These are phyloP conservation scores for Mimumesa dahlbomi DNA, from an alignment of 2,888 invertebrate genomes.

Conservation along the genomic window DNA sequence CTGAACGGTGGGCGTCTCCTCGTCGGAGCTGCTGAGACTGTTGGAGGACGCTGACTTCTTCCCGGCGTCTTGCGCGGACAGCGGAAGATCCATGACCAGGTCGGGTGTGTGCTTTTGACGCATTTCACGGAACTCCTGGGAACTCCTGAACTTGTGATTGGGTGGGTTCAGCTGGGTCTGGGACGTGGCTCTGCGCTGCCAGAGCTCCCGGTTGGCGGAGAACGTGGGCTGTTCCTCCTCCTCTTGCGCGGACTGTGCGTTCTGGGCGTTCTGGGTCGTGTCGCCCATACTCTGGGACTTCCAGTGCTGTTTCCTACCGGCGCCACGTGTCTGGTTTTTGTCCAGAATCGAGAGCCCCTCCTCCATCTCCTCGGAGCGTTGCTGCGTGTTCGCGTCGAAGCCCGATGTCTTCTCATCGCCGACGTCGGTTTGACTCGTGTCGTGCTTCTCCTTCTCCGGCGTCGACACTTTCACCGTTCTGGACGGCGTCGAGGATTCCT, in stretches of 20 bases:
- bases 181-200: constrained; percentile 84
- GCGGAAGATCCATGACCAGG: constrained; percentile 91
- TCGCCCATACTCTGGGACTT: constrained; percentile 82
- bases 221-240: constrained; percentile 75
- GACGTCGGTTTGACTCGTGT: constrained; percentile 18
- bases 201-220: constrained; percentile 82
- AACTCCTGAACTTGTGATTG: constrained; percentile 79
- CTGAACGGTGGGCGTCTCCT: constrained; percentile 76
- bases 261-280: constrained; percentile 43
- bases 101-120: constrained; percentile 87
- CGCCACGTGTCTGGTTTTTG: constrained; percentile 42
- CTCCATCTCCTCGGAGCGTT: constrained; percentile 42
- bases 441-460: constrained; percentile 67
- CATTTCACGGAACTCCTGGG: constrained; percentile 80
- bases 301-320: constrained; percentile 76
- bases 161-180: constrained; percentile 79
- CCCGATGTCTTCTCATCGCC: constrained; percentile 44
- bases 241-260: constrained; percentile 50
- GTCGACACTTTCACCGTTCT: constrained; percentile 64
- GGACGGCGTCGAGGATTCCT: constrained; percentile 61
- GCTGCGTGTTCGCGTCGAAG: constrained; percentile 27
- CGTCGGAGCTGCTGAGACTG: constrained; percentile 77
- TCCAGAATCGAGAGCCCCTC: constrained; percentile 54
- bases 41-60: constrained; percentile 75
- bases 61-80: constrained; percentile 77